Conservation (phyloP, 1,140 invertebrate genomes). For the Scaptomyza montana region DNA sequence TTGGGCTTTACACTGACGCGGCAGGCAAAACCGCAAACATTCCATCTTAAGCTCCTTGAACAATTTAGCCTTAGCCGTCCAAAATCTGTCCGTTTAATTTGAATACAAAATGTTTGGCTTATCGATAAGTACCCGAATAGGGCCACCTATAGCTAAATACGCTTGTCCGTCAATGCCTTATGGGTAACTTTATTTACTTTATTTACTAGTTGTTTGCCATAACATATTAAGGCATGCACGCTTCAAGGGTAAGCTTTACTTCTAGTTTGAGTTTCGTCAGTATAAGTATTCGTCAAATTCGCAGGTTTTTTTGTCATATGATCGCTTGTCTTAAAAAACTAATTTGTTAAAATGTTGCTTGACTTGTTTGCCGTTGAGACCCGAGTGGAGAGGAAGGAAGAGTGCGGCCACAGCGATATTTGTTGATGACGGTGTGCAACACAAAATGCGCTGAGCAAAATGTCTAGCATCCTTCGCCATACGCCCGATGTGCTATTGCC, state of each 20-base stretch:
- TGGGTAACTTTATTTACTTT: no score
- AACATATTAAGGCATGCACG: no score
- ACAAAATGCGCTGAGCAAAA: slow-evolving; percentile 40
- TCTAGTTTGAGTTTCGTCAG: slow-evolving; percentile 1
- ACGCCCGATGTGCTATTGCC: slow-evolving; percentile 36
- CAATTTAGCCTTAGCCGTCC: no score
- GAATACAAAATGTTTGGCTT: no score
- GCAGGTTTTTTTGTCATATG: slow-evolving; percentile 27
- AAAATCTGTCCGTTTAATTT: no score
- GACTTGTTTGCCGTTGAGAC: slow-evolving; percentile 62
- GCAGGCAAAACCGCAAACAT: no score
- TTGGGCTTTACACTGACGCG: no score
- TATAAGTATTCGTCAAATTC: slow-evolving; percentile 1
- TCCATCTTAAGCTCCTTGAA: no score
- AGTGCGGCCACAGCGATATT: background rate
- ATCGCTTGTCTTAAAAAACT: slow-evolving; percentile 67
- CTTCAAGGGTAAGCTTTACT: background rate
- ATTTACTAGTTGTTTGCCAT: no score
- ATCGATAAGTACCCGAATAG: no score
- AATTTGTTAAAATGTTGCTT: slow-evolving; percentile 74
- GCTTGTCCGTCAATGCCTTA: no score
- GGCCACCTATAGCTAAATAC: no score
- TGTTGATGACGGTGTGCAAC: slow-evolving; percentile 36
- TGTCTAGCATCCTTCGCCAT: slow-evolving; percentile 65
- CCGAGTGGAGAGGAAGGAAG: background rate